These are phyloP conservation scores for Corythaixoides concolor DNA, from an alignment of 2,113 vertebrate species.

Conservation along the genomic window DNA sequence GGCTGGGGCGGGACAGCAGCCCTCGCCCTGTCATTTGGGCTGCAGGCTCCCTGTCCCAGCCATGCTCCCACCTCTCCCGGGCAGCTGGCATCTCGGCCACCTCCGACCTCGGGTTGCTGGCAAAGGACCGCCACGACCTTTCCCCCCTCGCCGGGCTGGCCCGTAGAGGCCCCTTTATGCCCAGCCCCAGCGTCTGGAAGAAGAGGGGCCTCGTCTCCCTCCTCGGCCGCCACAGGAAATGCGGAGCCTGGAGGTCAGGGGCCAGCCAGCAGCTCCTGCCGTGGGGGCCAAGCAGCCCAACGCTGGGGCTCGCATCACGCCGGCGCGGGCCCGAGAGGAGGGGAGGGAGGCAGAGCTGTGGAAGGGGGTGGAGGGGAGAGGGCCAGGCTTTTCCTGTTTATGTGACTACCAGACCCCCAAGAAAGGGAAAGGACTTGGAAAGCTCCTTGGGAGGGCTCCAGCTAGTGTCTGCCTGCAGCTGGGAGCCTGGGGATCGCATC, in stretches of 20 bases:
- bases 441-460: conserved; percentile 11
- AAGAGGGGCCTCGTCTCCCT: conserved; percentile 58
- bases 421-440: conserved; percentile 45
- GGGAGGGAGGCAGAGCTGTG: conserved; percentile 2
- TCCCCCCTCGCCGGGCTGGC: background rate
- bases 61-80: background rate
- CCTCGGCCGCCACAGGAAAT: conserved; percentile 58
- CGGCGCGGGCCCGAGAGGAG: background rate
- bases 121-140: background rate
- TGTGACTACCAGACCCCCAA: conserved; percentile 56
- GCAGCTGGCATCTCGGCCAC: background rate
- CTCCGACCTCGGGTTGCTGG: background rate
- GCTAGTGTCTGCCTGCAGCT: background rate
- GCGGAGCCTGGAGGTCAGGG: conserved; percentile 60
- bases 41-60: background rate
- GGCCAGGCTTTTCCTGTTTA: conserved; percentile 71
- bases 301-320: background rate
- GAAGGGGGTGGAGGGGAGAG: background rate
- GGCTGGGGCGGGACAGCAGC: background rate
- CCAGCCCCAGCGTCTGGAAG: background rate
- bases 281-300: conserved; percentile 1
- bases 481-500: background rate
- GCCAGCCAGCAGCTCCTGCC: conserved; percentile 58
- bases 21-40: background rate
- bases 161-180: background rate